A percentile compares a stretch with the other conserved stretches of the same genome.
These are phyloP conservation scores for Ondatra zibethicus DNA, from an alignment of 2,113 vertebrate species.

Conservation along the genomic window DNA sequence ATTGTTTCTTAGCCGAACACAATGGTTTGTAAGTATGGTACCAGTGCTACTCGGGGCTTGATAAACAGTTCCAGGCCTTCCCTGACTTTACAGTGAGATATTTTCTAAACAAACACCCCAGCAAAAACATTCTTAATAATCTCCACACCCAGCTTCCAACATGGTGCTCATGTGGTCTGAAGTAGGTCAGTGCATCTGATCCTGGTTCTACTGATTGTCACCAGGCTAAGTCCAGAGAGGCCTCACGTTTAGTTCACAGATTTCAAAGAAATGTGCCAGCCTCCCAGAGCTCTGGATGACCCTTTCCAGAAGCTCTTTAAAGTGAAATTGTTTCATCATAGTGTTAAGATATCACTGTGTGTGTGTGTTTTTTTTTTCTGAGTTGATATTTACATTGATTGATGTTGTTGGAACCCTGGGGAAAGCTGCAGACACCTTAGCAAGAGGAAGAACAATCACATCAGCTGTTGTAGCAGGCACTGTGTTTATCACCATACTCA, in stretches of 20 bases:
- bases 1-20: neutral
- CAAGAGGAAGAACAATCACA: neutral
- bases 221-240: neutral
- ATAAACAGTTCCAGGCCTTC: neutral
- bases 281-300: neutral
- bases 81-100: neutral
- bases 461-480: neutral
- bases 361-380: neutral
- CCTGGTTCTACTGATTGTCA: neutral
- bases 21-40: neutral
- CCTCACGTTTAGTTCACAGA: neutral
- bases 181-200: fast-evolving
- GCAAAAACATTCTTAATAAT: neutral
- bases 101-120: neutral
- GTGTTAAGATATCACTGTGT: neutral
- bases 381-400: neutral
- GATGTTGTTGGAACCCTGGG: neutral
- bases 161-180: neutral
- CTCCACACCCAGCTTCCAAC: neutral
- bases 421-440: neutral
- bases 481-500: neutral
- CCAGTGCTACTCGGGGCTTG: neutral
- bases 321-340: neutral
- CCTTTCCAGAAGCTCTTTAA: neutral
- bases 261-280: neutral